Conservation (phyloP, 2,113 vertebrate species). For the Ictalurus furcatus region DNA sequence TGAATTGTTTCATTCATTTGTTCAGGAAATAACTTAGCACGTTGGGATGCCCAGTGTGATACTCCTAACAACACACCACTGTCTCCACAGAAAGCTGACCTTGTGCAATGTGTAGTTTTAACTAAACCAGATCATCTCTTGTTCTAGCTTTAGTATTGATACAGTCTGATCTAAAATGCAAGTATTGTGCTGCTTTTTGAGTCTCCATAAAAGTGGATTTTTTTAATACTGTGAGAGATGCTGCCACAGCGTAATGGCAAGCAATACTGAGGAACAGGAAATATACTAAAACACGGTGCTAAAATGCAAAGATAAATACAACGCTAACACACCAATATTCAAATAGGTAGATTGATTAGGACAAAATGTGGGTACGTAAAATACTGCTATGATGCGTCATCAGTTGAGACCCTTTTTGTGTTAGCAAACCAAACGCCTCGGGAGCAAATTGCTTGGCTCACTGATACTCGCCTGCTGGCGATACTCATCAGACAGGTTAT, state of each 20-base stretch:
- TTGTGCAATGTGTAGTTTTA: constrained; percentile 29
- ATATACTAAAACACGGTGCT: background rate
- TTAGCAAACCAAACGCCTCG: background rate
- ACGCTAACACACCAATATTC: background rate
- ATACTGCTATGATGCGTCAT: background rate
- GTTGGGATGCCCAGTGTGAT: constrained; percentile 16
- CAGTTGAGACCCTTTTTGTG: background rate
- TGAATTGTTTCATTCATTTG: background rate
- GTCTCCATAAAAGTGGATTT: background rate
- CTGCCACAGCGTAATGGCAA: background rate
- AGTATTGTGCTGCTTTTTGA: background rate
- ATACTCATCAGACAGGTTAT: constrained; percentile 43
- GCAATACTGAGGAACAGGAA: background rate
- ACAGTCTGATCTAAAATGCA: background rate
- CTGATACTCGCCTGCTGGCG: constrained; percentile 47
- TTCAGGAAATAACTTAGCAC: constrained; percentile 20
- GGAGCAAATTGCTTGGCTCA: constrained; percentile 28
- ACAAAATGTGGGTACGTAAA: background rate
- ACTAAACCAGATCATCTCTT: constrained; percentile 20
- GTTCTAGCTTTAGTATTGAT: constrained; percentile 26
- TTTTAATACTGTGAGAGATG: background rate
- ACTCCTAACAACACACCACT: constrained; percentile 19
- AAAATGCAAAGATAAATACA: background rate
- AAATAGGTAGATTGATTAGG: background rate
- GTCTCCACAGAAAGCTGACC: constrained; percentile 32